phyloP scores from a whole-genome alignment of 2,888 invertebrate species.

The Papilio demoleus region DNA sequence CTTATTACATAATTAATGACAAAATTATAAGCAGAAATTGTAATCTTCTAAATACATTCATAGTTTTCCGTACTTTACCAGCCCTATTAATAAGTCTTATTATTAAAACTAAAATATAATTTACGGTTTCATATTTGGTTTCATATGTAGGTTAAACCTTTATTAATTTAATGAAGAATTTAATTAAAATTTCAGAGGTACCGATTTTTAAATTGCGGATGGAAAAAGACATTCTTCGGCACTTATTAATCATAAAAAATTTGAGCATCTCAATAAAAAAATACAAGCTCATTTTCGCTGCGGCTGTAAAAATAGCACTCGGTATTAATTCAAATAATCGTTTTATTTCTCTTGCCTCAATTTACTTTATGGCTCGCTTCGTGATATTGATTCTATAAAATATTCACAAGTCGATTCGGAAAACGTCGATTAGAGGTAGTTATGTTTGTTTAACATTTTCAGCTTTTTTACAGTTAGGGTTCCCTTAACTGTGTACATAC shows the following conservation, averaged over 20 bases:
- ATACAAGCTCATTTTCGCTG: constrained; percentile 39
- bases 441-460: constrained; percentile 43
- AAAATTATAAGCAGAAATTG: too few species aligned
- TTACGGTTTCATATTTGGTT: too few species aligned
- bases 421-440: constrained; percentile 46
- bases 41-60: too few species aligned
- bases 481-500: constrained; percentile 21
- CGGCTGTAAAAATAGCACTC: constrained; percentile 42
- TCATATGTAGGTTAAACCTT: too few species aligned
- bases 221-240: constrained; percentile 22
- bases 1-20: too few species aligned
- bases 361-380: constrained; percentile 44
- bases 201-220: constrained; percentile 17
- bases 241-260: constrained; percentile 40
- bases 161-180: background rate
- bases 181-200: constrained; percentile 28
- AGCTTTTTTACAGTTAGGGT: constrained; percentile 40
- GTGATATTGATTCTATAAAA: constrained; percentile 58
- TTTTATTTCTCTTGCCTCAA: constrained; percentile 45
- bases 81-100: too few species aligned
- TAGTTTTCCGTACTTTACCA: too few species aligned
- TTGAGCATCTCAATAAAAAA: constrained; percentile 33
- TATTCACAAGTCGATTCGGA: constrained; percentile 55
- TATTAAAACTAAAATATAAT: too few species aligned
- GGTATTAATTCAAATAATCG: constrained; percentile 41